These are phyloP conservation scores for Ophthalmolycus amberensis DNA, from an alignment of 2,113 vertebrate species.

Conservation along the genomic window DNA sequence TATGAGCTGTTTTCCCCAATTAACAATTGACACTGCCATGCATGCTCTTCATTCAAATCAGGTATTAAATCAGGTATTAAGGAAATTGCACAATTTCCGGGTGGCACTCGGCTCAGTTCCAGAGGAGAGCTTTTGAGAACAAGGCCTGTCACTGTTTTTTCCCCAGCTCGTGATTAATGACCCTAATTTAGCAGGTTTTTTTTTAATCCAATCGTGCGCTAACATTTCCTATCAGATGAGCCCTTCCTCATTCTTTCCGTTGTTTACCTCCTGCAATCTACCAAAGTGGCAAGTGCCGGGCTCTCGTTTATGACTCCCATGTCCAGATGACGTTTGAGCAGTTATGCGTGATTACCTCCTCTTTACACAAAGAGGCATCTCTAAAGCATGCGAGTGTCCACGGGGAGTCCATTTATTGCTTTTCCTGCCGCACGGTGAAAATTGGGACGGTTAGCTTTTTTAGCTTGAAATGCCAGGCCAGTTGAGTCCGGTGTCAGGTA, in stretches of 20 bases:
- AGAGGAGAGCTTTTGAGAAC: slow-evolving; percentile 70
- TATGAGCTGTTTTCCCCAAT: slow-evolving; percentile 59
- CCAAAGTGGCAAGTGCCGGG: slow-evolving; percentile 37
- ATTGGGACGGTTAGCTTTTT: slow-evolving; percentile 52
- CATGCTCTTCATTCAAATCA: slow-evolving; percentile 67
- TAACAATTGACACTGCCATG: slow-evolving; percentile 65
- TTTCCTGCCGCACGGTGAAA: slow-evolving; percentile 40
- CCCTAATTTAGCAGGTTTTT: slow-evolving; percentile 79
- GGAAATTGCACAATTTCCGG: slow-evolving; percentile 79
- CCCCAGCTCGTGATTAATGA: slow-evolving; percentile 81
- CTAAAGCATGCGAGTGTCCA: slow-evolving; percentile 48
- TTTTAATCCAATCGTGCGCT: slow-evolving; percentile 80
- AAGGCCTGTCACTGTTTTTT: slow-evolving; percentile 70
- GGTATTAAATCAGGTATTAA: slow-evolving; percentile 74
- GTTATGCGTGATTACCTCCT: slow-evolving; percentile 67
- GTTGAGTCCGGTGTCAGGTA: slow-evolving; percentile 53
- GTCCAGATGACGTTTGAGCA: slow-evolving; percentile 66
- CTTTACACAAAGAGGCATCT: slow-evolving; percentile 55
- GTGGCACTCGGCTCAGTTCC: slow-evolving; percentile 69
- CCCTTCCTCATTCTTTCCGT: slow-evolving; percentile 68
- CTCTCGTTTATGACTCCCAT: slow-evolving; percentile 64
- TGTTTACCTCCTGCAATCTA: slow-evolving; percentile 80
- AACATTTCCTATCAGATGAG: slow-evolving; percentile 81
- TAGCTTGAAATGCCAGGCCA: slow-evolving; percentile 46
- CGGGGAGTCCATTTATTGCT: slow-evolving; percentile 60